Percentiles rank a stretch among this genome's conserved stretches.
Evolutionary conservation across 1,140 invertebrate genomes (phyloP).

Genomic region (Drosophila leontia): DNA sequence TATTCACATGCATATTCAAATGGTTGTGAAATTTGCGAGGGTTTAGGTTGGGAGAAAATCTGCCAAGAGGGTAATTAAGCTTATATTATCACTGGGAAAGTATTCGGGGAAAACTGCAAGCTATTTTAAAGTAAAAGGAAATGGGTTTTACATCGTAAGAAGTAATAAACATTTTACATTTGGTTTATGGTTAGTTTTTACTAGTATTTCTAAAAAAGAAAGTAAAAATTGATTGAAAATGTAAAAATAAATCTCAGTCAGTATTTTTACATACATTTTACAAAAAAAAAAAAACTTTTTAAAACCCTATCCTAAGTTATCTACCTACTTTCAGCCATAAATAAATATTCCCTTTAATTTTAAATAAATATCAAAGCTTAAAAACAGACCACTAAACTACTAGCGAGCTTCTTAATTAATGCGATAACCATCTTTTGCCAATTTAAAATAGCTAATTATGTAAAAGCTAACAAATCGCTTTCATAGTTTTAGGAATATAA

Average conservation of each 20-base stretch:
- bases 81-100: neutral
- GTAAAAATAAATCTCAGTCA: too few species aligned
- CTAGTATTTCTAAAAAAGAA: too few species aligned
- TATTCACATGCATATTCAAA: neutral
- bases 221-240: too few species aligned
- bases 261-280: neutral
- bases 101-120: neutral
- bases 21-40: neutral
- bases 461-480: neutral
- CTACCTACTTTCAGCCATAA: neutral
- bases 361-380: neutral
- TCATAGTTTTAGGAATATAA: neutral
- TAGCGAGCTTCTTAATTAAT: neutral
- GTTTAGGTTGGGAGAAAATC: constrained; percentile 4
- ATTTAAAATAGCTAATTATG: neutral
- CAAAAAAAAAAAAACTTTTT: too few species aligned
- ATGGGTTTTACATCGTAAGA: neutral
- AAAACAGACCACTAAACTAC: neutral
- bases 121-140: neutral
- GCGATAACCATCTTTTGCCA: neutral
- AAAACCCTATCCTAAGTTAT: neutral
- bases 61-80: neutral
- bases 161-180: neutral
- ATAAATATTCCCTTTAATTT: neutral
- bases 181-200: neutral